A percentile compares a stretch with the other conserved stretches of the same genome.
Conservation (phyloP, 2,113 vertebrate genomes). For the Papio anubis region DNA sequence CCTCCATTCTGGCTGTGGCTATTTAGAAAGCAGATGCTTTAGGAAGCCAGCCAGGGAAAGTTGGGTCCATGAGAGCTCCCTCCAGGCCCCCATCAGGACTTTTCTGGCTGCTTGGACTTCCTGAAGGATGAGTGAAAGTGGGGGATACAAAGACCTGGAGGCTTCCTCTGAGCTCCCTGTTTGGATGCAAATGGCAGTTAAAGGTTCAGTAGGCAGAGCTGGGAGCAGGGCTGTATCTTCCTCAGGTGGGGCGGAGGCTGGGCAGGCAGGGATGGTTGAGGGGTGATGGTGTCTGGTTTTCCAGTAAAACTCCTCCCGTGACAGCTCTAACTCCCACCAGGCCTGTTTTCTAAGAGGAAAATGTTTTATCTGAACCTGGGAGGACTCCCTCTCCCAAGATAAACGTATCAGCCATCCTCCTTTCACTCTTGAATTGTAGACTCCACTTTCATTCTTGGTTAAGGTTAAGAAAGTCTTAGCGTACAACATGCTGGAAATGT, state of each 20-base stretch:
- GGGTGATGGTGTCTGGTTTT: too few species aligned
- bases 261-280: background rate
- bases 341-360: background rate
- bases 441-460: background rate
- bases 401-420: background rate
- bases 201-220: background rate
- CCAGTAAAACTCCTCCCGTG: background rate
- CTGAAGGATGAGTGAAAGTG: constrained; percentile 9
- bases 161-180: background rate
- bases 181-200: background rate
- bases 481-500: background rate
- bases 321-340: background rate
- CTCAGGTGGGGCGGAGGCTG: background rate
- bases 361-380: background rate
- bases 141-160: background rate
- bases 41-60: constrained; percentile 6
- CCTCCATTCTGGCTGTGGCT: background rate
- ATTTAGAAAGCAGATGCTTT: background rate
- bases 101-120: background rate
- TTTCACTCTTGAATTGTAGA: background rate
- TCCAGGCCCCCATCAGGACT: background rate
- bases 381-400: rapidly evolving
- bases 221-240: background rate
- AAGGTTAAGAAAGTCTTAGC: background rate
- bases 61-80: background rate